phyloP scores from a whole-genome alignment of 2,888 invertebrate genomes.

The Drosophila anomelani region DNA sequence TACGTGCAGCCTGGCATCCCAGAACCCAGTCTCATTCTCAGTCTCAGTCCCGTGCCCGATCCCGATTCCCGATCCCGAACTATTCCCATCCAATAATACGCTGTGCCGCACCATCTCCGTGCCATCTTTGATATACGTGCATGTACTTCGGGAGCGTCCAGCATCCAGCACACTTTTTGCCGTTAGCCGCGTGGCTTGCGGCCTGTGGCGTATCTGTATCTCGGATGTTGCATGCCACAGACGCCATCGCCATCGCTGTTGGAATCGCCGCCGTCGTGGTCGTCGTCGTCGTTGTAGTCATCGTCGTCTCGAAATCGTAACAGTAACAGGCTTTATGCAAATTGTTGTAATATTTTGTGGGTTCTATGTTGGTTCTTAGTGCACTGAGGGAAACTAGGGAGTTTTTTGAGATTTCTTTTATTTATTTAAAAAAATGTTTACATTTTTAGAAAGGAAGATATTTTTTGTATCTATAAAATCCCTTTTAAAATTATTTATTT shows the following conservation, averaged over 20 bases:
- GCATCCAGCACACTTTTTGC: slow-evolving; percentile 63
- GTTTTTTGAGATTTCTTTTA: too few species aligned
- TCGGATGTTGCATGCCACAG: slow-evolving; percentile 61
- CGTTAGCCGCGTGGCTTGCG: slow-evolving; percentile 63
- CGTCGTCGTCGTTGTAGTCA: slow-evolving; percentile 9
- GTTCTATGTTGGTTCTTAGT: slow-evolving; percentile 31
- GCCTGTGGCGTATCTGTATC: slow-evolving; percentile 73
- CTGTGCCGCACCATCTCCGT: slow-evolving; percentile 19
- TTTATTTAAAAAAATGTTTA: not conserved
- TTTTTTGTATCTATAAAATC: not conserved
- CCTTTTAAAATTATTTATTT: too few species aligned
- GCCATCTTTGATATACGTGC: slow-evolving; percentile 51
- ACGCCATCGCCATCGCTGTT: slow-evolving; percentile 50
- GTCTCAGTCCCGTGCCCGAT: slow-evolving; percentile 6
- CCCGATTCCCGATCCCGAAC: slow-evolving; percentile 21
- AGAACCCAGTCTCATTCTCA: not conserved
- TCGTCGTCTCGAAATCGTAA: slow-evolving; percentile 65
- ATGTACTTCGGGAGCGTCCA: slow-evolving; percentile 42
- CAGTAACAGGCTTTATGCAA: slow-evolving; percentile 77
- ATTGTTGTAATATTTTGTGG: slow-evolving; percentile 76
- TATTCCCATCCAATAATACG: slow-evolving; percentile 13
- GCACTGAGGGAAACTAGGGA: slow-evolving; percentile 4
- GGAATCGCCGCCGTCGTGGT: slow-evolving; percentile 38
- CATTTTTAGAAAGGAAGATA: not conserved
- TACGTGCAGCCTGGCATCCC: slow-evolving; percentile 53